Base-by-base conservation (phyloP, 2,888 invertebrate species). In the Myathropa florea region DNA sequence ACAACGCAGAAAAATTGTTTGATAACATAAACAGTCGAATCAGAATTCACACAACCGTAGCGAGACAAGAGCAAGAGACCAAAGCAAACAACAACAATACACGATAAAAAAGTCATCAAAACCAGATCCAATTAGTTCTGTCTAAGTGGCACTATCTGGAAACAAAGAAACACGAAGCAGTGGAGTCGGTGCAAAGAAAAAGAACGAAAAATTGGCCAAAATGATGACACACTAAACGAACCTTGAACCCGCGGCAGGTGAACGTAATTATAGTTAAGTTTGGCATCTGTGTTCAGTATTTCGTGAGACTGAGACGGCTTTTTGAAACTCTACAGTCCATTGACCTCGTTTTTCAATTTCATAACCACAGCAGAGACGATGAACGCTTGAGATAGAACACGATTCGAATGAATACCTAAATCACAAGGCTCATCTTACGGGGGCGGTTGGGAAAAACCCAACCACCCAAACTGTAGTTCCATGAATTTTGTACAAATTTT, bases 51-150 rank as follows among this genome's bases (percentile, higher is more conserved):
- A 36, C 24, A 70, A 36, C 59, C 36, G 24, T 70, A 36, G 46
- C 46, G 46, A 46, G 46, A 18, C 46, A 46, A 18, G 18, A 18
- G 46, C 18, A 18, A 46, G 24, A 26, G 53, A 28, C 26, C 53
- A 53, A 26, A 30, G 2, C 10, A n/a, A 67, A 53, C 26, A 46
- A 67, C 24, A 28, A 28, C 9, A 12, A 7, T 10, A 33, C 7
- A 10, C 61, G 30, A 61, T 30, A 28, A 30, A 61, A 61, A 24
- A 24, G 24, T 24, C 28, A 53, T 53, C 46, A 67, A 67, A 53
- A 53, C 28, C 65, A 67, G 65, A 67, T 53, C 65, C 53, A 67
- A 67, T 67, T 67, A 67, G 53, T 67, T 67, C n/a, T 23, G 24
- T 53, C 24, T 28, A 67, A 53, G 53, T 53, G 28, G 57, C 24